Evolutionary conservation across 2,113 vertebrate genomes (phyloP).

Genomic region (Passerina amoena): DNA sequence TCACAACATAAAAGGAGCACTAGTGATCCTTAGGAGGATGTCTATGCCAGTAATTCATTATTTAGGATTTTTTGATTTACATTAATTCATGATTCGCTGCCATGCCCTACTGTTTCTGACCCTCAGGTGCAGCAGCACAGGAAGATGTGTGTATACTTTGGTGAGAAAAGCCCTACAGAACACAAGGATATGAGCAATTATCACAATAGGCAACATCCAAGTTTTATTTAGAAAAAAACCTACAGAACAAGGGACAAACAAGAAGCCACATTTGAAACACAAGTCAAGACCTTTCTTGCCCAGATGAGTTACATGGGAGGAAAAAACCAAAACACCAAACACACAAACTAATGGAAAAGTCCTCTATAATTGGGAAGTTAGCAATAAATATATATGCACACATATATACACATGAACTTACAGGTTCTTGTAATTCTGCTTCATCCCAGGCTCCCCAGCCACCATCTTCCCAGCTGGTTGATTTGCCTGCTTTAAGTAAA

Average conservation of each 20-base stretch:
- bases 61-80: neutral
- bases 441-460: constrained; percentile 85
- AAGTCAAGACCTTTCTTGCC: neutral
- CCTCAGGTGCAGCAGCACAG: neutral
- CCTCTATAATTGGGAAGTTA: neutral
- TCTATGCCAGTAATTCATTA: neutral
- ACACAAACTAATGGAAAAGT: neutral
- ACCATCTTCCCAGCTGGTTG: constrained; percentile 79
- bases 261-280: neutral
- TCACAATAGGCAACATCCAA: neutral
- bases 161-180: neutral
- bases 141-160: neutral
- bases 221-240: neutral
- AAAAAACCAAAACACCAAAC: neutral
- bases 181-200: neutral
- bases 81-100: neutral
- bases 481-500: constrained; percentile 67
- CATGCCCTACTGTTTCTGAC: neutral
- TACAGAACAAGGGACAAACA: neutral
- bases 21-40: neutral
- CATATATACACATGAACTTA: constrained; percentile 30
- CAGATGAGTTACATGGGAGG: neutral
- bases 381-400: neutral
- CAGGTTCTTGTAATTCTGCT: constrained; percentile 73
- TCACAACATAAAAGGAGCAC: neutral